Base-by-base conservation (phyloP, 1,140 invertebrate species). In the Pachyrhynchus sulphureomaculatus region DNA sequence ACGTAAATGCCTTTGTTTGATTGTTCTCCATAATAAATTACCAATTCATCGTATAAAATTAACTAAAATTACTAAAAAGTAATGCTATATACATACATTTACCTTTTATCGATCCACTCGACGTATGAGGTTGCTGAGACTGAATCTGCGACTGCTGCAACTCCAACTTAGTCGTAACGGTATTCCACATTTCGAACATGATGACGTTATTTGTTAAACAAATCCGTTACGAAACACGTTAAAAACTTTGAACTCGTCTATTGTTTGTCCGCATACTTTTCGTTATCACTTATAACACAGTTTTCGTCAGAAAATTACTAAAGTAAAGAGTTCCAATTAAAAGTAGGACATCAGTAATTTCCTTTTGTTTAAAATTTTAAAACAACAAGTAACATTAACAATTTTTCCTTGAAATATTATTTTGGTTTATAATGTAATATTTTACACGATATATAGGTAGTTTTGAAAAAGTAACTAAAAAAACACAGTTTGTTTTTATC, bases 111-210 rank as follows among this genome's bases (percentile, higher is more conserved):
- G 88, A 89, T 81, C 88, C 88, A 80, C 87, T 88, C 73, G 88
- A 89, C 49, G 86, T 87, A 75, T 88, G 86, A 42, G 86, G 86
- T 68, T 86, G 86, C 73, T 89, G 88, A 36, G 82, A 80, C 75
- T 87, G 85, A 64, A 80, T 81, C 74, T 85, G 82, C 65, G 79
- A 80, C 75, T 85, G 84, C 65, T 84, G 82, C 77, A 84, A 81
- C 36, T 90, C 88, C 83, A 90, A 76, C 81, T 90, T 90, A 71
- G 86, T 87, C 80, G 83, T 87, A 74, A 90, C 88, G 80, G 85
- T 87, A 82, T 87, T 90, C 88, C 88, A 90, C 88, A 90, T 90
- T 80, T 90, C 88, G 82, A 90, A 90, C 88, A 90, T 90, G 79
- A 87, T 89, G 80, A 83, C 80, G 74, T 80, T 81, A 4, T 24